Evolutionary conservation across 2,797 vertebrate species (phyloP).

Genomic region (Numenius phaeopus): DNA sequence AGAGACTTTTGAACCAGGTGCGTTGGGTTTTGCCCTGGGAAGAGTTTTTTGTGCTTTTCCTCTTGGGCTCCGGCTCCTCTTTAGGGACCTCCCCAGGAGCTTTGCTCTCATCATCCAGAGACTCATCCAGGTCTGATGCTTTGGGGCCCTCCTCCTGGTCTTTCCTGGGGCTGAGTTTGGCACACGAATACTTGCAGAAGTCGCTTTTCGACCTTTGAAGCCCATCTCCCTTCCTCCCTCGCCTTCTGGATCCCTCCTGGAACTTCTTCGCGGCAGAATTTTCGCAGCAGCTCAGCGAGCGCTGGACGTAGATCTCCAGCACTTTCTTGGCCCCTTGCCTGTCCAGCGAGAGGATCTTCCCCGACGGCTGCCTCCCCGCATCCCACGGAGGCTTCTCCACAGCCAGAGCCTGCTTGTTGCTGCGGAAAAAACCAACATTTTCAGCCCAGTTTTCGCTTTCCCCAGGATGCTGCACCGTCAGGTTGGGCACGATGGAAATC

Average conservation of each 20-base stretch:
- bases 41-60: constrained; percentile 73
- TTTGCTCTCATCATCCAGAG: neutral
- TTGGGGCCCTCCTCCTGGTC: neutral
- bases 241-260: constrained; percentile 62
- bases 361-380: accelerated
- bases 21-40: constrained; percentile 52
- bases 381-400: neutral
- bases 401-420: neutral
- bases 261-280: neutral
- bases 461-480: accelerated
- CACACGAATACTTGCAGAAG: constrained; percentile 22
- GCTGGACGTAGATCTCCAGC: constrained; percentile 83
- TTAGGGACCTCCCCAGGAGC: constrained; percentile 21
- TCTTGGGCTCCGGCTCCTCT: neutral
- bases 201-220: constrained; percentile 80
- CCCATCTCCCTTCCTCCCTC: neutral
- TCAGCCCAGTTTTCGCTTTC: neutral
- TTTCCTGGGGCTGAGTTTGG: neutral
- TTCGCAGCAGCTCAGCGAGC: constrained; percentile 77
- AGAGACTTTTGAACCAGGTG: constrained; percentile 80
- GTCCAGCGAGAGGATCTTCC: constrained; percentile 83
- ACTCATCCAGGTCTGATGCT: neutral
- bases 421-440: constrained; percentile 12
- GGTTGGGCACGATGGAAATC: neutral
- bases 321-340: constrained; percentile 80